A percentile compares a stretch with the other conserved stretches of the same genome.
Conservation (phyloP, 2,113 vertebrate genomes). For the Macaca fascicularis region DNA sequence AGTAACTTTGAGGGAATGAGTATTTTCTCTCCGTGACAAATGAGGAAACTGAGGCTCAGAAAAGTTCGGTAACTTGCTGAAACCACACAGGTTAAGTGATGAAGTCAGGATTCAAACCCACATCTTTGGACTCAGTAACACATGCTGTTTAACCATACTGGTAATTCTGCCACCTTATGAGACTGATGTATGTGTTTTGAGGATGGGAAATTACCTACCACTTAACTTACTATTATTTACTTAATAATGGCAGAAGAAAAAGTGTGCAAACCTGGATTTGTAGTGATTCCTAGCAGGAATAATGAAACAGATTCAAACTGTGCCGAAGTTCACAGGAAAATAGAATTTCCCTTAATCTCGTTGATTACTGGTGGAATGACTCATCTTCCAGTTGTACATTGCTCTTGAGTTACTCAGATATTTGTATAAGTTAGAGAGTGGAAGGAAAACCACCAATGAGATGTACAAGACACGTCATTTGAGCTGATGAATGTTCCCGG, state of each 20-base stretch:
- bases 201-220: background rate
- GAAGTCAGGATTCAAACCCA: constrained; percentile 14
- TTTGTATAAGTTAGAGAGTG: constrained; percentile 47
- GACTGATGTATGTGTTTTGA: background rate
- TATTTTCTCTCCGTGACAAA: background rate
- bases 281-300: background rate
- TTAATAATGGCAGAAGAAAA: constrained; percentile 48
- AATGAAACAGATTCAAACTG: constrained; percentile 51
- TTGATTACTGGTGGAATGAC: constrained; percentile 63
- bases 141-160: background rate
- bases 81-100: background rate
- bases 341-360: constrained; percentile 63
- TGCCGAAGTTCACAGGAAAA: constrained; percentile 61
- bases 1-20: background rate
- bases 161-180: background rate
- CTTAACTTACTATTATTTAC: constrained; percentile 42
- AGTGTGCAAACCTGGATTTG: background rate
- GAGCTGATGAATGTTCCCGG: constrained; percentile 26
- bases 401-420: constrained; percentile 49
- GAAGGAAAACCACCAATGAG: constrained; percentile 58
- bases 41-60: background rate
- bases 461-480: constrained; percentile 13
- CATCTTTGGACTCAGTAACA: background rate
- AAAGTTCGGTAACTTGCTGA: background rate
- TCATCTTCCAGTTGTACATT: constrained; percentile 62